Base-by-base conservation (phyloP, 2,113 vertebrate genomes). In the Fregetta grallaria region DNA sequence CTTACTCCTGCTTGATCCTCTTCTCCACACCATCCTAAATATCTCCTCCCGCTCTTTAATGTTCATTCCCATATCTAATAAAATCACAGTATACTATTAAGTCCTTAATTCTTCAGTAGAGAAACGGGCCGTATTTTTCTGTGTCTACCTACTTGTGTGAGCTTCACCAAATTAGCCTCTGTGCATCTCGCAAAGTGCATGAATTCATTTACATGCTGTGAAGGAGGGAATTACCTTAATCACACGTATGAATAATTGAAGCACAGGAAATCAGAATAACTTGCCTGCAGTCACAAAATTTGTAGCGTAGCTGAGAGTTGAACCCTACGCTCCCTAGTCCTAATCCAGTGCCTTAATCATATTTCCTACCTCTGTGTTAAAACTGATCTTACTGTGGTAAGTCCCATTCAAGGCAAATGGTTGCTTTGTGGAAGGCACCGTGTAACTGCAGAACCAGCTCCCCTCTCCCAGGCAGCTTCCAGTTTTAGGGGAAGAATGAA, bases 221-320 rank as follows among this genome's bases (percentile, higher is more conserved):
- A 95, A 84, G 88, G 81, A 78, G 84, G 91, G 91, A 95, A 87
- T 96, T 96, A 86, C 94, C 77, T 94, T 97, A 95, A 95, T 95
- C 85, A 68, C 83, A 90, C 0, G 0, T 96, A 87, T 96, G 91
- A 94, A 96, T 95, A 96, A 94, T 89, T 96, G 89, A 96, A 96
- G 73, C 76, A 52, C 40, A 47, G 83, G 91, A 93, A 95, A 95
- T 94, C 86, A 52, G 83, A 79, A 44, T 87, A 87, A 82, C 86
- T 89, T 94, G 95, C 92, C 88, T 86, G 80, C 80, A 94, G 94
- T 84, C 83, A 91, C 88, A 94, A 49, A 87, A 95, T 94, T 65
- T 85, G 80, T 94, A 78, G 86, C 7, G 1, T 84, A 92, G 58
- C 90, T 67, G 78, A 40, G 83, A 94, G 62, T n/a, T 96, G 90